A percentile compares a stretch with the other conserved stretches of the same genome.
Conservation (phyloP, 2,113 vertebrate genomes). For the Cinclus cinclus region DNA sequence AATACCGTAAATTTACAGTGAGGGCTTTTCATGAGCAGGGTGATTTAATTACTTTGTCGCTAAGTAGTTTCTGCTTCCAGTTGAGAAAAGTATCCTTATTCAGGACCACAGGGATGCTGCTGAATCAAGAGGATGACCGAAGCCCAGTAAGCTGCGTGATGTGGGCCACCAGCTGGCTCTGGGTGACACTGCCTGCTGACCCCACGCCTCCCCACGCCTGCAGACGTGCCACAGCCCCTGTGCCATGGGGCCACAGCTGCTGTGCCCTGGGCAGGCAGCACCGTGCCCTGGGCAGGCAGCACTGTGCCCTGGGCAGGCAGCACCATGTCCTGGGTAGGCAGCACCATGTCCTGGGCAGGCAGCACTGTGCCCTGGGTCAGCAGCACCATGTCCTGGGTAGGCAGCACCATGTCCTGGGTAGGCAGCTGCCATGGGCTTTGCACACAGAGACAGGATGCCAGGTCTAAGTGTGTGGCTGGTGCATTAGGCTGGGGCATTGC, state of each 20-base stretch:
- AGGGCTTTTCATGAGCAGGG: background rate
- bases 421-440: accelerated
- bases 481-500: background rate
- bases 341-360: accelerated
- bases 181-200: background rate
- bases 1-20: background rate
- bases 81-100: slow-evolving; percentile 15
- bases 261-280: background rate
- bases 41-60: background rate
- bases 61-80: background rate
- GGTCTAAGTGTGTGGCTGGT: accelerated
- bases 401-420: background rate
- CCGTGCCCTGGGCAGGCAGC: accelerated
- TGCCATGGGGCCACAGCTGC: accelerated
- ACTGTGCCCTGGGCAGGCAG: accelerated
- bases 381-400: accelerated
- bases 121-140: background rate
- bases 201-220: accelerated
- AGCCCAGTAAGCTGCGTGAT: accelerated
- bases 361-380: accelerated
- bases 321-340: accelerated
- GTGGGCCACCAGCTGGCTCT: background rate
- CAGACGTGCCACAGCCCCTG: background rate
- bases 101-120: background rate
- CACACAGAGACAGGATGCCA: background rate